Evolutionary conservation across 2,888 invertebrate genomes (phyloP).

Genomic region (Parthenolecanium corni): DNA sequence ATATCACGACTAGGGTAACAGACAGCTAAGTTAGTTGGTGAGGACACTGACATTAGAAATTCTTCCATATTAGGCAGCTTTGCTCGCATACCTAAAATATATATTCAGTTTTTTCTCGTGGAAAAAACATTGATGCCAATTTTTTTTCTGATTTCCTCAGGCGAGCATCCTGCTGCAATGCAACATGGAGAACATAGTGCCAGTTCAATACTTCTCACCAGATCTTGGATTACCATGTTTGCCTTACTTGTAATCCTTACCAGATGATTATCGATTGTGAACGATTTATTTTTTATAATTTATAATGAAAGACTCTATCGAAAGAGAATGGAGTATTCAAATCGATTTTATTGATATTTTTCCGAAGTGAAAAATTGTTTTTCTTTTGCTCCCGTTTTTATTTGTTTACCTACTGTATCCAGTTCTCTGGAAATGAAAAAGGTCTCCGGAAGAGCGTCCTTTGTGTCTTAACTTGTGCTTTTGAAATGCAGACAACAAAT

Average conservation of each 20-base stretch:
- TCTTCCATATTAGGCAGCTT: too few relatives aligned
- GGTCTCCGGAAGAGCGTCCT: too few relatives aligned
- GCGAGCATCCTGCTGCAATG: conserved; percentile 67
- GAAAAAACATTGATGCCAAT: too few relatives aligned
- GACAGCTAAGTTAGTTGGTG: too few relatives aligned
- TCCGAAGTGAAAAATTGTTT: not conserved
- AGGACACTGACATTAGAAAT: too few relatives aligned
- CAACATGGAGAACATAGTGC: conserved; percentile 46
- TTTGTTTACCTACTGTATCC: not conserved
- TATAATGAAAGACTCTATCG: too few relatives aligned
- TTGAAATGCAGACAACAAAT: too few relatives aligned
- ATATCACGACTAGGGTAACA: too few relatives aligned
- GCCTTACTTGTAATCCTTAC: conserved; percentile 13
- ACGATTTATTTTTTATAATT: not conserved
- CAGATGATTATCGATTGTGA: conserved; percentile 11
- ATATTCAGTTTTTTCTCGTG: too few relatives aligned
- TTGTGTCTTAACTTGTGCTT: too few relatives aligned
- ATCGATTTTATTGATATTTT: not conserved
- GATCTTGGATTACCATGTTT: conserved; percentile 31
- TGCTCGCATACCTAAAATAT: too few relatives aligned
- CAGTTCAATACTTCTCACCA: conserved; percentile 30
- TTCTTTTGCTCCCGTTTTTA: not conserved
- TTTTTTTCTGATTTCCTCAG: conserved; percentile 42
- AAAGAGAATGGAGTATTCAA: too few relatives aligned
- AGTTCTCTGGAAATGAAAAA: not conserved